Percentiles rank a stretch among this genome's conserved stretches.
phyloP scores from a whole-genome alignment of 2,113 vertebrate genomes.

The Perccottus glenii region DNA sequence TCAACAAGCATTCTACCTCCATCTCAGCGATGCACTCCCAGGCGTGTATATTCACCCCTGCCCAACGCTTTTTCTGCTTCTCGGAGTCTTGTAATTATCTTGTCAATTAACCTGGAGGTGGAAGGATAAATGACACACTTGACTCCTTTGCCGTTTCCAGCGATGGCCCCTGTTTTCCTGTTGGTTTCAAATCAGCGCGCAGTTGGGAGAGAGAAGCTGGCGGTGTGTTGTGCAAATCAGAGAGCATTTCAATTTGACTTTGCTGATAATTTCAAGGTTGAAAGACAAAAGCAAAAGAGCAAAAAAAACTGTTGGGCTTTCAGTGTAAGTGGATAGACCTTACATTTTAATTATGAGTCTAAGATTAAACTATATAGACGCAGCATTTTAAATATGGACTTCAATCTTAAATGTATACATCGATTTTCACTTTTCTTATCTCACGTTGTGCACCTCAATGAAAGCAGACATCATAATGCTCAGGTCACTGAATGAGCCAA shows the following conservation, averaged over 20 bases:
- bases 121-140: constrained; percentile 56
- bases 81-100: constrained; percentile 61
- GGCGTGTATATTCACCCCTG: constrained; percentile 13
- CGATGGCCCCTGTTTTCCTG: constrained; percentile 17
- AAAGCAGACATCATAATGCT: constrained; percentile 28
- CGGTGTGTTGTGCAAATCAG: constrained; percentile 13
- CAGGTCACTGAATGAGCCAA: constrained; percentile 41
- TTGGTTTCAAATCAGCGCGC: constrained; percentile 8
- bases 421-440: neutral
- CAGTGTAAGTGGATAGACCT: no score
- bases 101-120: constrained; percentile 66
- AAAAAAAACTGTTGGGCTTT: no score
- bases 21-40: constrained; percentile 27
- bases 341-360: no score
- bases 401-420: no score
- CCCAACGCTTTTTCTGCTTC: constrained; percentile 35
- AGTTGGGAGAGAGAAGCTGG: neutral
- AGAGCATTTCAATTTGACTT: constrained; percentile 40
- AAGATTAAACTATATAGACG: no score
- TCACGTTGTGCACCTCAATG: constrained; percentile 21
- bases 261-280: constrained; percentile 45
- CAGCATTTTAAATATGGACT: no score
- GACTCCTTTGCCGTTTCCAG: constrained; percentile 27
- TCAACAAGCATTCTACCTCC: constrained; percentile 19
- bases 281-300: neutral